phyloP scores from a whole-genome alignment of 2,888 invertebrate genomes.

The Acleris cristana region DNA sequence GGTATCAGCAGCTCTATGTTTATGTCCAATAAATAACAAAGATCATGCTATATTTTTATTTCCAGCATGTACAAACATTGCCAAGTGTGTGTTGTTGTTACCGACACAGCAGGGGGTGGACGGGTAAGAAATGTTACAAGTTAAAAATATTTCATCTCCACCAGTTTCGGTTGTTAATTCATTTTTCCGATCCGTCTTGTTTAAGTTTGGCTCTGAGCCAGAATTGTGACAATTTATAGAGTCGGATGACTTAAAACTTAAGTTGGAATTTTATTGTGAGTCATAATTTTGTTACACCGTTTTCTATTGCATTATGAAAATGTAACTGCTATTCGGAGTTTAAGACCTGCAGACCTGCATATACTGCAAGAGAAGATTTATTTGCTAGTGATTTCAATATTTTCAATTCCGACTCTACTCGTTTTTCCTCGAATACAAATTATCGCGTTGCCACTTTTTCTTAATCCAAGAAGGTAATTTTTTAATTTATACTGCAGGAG shows the following conservation, averaged over 20 bases:
- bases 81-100: constrained; percentile 63
- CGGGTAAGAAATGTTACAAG: constrained; percentile 54
- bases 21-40: constrained; percentile 50
- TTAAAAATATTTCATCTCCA: constrained; percentile 56
- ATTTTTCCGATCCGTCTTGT: constrained; percentile 60
- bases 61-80: constrained; percentile 59
- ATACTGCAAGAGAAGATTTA: background rate
- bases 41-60: constrained; percentile 62
- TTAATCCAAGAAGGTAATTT: no score
- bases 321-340: background rate
- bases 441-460: no score
- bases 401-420: no score
- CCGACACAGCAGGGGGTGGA: constrained; percentile 46
- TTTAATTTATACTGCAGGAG: background rate
- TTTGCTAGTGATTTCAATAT: no score
- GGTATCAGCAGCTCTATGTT: constrained; percentile 42
- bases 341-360: no score
- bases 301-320: constrained; percentile 6
- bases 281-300: constrained; percentile 8
- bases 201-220: constrained; percentile 53
- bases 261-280: constrained; percentile 22
- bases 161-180: constrained; percentile 49
- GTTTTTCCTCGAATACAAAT: no score
- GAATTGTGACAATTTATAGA: constrained; percentile 21
- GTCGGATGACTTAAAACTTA: constrained; percentile 23